Percentiles rank a stretch among this genome's conserved stretches.
phyloP scores from a whole-genome alignment of 2,888 invertebrate species.

The Pristionchus maxplancki region DNA sequence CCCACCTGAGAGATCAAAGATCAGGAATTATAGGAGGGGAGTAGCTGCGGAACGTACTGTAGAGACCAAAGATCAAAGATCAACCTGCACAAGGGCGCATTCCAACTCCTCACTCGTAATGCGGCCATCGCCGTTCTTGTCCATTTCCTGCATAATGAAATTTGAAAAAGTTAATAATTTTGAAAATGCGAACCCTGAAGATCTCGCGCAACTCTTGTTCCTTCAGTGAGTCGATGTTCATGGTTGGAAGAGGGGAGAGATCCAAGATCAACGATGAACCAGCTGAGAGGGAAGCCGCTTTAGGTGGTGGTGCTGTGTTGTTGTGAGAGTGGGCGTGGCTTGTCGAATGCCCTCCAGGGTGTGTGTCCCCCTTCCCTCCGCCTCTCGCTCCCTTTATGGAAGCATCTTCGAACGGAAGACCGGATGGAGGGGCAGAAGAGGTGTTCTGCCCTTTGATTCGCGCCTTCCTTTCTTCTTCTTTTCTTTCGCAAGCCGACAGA shows the following conservation, averaged over 20 bases:
- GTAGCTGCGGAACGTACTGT: too few relatives aligned
- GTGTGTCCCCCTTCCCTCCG: background rate
- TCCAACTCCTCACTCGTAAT: constrained; percentile 50
- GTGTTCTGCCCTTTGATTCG: background rate
- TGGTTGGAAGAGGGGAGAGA: background rate
- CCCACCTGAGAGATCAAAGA: constrained; percentile 57
- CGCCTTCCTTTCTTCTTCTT: background rate
- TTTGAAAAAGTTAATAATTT: background rate
- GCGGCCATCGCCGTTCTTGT: constrained; percentile 50
- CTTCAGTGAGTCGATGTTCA: constrained; percentile 58
- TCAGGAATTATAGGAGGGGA: background rate
- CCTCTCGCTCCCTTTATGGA: background rate
- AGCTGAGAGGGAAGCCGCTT: background rate
- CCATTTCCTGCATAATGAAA: constrained; percentile 25
- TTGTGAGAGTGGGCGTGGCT: constrained; percentile 35
- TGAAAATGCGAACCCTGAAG: constrained; percentile 54
- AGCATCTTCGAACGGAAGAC: background rate
- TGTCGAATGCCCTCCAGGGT: constrained; percentile 5
- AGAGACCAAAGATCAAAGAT: background rate
- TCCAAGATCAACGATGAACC: constrained; percentile 1
- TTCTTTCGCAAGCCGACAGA: constrained; percentile 17
- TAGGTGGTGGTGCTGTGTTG: background rate
- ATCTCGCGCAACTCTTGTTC: constrained; percentile 67
- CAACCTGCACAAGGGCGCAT: constrained; percentile 40
- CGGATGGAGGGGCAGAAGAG: background rate